phyloP scores from a whole-genome alignment of 2,113 vertebrate species.

The Mohoua ochrocephala region DNA sequence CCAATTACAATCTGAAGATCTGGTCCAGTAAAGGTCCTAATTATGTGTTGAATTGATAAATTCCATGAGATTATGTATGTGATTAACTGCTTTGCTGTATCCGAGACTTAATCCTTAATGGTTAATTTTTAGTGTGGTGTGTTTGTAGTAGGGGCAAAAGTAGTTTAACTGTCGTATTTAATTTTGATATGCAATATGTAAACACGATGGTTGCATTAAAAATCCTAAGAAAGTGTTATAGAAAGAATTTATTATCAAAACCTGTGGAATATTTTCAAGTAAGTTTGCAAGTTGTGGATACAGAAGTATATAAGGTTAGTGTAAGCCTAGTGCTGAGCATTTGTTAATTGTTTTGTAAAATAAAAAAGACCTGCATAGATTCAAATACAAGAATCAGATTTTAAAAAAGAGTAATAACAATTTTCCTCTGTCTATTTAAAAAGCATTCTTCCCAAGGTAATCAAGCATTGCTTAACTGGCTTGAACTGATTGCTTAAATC shows the following conservation, averaged over 20 bases:
- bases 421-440: neutral
- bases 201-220: neutral
- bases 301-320: neutral
- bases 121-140: neutral
- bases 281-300: neutral
- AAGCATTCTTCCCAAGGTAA: neutral
- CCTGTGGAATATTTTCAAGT: neutral
- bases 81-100: neutral
- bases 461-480: neutral
- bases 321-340: neutral
- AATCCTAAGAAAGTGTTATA: neutral
- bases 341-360: neutral
- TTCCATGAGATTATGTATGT: neutral
- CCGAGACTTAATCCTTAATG: neutral
- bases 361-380: neutral
- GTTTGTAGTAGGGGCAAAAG: neutral
- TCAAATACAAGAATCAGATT: neutral
- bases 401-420: neutral
- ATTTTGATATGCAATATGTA: neutral
- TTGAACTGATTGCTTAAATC: neutral
- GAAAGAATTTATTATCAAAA: neutral
- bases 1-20: neutral
- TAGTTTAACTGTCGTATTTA: neutral
- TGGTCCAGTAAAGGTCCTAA: neutral
- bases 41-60: neutral